phyloP scores from a whole-genome alignment of 1,140 invertebrate species.

The Pectinophora gossypiella region DNA sequence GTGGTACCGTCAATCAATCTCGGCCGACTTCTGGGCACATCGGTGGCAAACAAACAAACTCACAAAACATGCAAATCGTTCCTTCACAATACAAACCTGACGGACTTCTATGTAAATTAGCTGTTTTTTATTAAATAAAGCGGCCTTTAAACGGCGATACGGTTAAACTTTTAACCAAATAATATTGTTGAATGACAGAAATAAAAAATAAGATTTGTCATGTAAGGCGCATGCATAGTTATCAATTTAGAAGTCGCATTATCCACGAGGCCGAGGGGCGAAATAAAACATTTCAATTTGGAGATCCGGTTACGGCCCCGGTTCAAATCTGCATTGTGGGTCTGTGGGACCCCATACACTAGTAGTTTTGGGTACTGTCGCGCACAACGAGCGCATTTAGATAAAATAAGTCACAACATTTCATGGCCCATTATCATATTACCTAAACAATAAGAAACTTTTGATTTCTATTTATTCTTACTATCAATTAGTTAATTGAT shows the following conservation, averaged over 20 bases:
- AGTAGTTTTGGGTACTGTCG: slow-evolving; percentile 58
- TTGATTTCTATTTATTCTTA: too few relatives aligned
- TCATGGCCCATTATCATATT: too few relatives aligned
- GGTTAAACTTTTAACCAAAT: slow-evolving; percentile 69
- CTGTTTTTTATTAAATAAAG: slow-evolving; percentile 13
- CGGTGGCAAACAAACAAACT: slow-evolving; percentile 51
- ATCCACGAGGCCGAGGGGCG: slow-evolving; percentile 40
- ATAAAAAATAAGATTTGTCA: slow-evolving; percentile 54
- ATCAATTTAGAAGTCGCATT: slow-evolving; percentile 72
- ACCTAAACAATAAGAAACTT: too few relatives aligned
- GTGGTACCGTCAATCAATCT: slow-evolving; percentile 45
- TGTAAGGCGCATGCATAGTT: slow-evolving; percentile 50
- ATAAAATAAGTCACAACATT: too few relatives aligned
- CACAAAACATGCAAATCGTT: slow-evolving; percentile 41
- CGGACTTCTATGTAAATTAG: slow-evolving; percentile 49
- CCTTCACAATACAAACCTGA: slow-evolving; percentile 21
- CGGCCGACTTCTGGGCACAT: slow-evolving; percentile 44
- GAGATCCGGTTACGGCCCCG: slow-evolving; percentile 67
- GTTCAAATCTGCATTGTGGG: slow-evolving; percentile 63
- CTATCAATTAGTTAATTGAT: too few relatives aligned
- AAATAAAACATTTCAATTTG: slow-evolving; percentile 75
- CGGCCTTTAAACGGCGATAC: slow-evolving; percentile 44
- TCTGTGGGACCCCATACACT: slow-evolving; percentile 58
- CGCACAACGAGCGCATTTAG: slow-evolving; percentile 10
- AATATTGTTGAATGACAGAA: slow-evolving; percentile 31